Evolutionary conservation across 2,797 vertebrate species (phyloP), one percentile per base, ranked within the genome.

Genomic region (Amblyraja radiata): DNA sequence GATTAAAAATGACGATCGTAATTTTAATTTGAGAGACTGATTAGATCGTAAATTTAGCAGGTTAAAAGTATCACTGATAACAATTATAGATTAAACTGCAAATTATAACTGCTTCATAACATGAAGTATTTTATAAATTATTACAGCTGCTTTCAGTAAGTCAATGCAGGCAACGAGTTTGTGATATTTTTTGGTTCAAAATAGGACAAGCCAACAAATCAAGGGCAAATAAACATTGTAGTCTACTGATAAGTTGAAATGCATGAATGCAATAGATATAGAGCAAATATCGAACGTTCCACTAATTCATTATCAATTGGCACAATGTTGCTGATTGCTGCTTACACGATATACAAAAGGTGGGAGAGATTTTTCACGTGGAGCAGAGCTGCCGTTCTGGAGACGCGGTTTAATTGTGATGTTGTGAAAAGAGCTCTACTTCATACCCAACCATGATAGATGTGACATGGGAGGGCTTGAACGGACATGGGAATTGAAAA

Each of bases 1-100:
- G 21, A 74, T 92, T 92, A 92, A 76, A 92, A 92, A n/a, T 91
- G 92, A 23, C 54, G 39, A 92, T 54, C 6, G 39, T 73, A 71
- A 91, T 92, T 54, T 88, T 92, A 73, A 54, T 92, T 46, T 74
- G 68, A 92, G 25, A 1, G 14, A 39, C 28, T 76, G 36, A 73
- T 54, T 39, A 92, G 28, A 71, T 74, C 23, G 54, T 14, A 92
- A 92, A 92, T 92, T 74, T 88, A 32, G 14, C 61, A 65, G 84
- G n/a, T 88, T 65, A 61, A 61, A 88, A 8, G 6, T 10, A 88
- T 63, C 2, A n/a, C 32, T 32, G 16, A 63, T 6, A 65, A 21
- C 21, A 73, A 6, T 73, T 23, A 6, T 65, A 18, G 61, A 88
- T 32, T 32, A 88, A 65, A 88, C n/a, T 88, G 32, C 58, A 88